These are phyloP conservation scores for Diadegma fenestrale DNA, from an alignment of 2,888 invertebrate genomes.

Conservation along the genomic window DNA sequence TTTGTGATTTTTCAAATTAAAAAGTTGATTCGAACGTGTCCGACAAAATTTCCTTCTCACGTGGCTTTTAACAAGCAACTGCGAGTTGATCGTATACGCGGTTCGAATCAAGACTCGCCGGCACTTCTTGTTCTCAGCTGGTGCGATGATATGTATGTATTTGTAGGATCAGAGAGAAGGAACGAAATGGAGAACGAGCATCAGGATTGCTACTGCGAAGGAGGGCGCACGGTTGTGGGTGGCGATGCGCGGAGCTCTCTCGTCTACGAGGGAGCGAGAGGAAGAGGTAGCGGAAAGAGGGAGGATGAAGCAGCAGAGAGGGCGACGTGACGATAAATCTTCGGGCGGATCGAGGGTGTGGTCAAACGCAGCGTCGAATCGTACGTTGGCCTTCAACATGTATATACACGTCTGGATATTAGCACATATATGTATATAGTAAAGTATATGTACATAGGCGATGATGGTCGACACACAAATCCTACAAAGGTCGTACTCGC, in stretches of 20 bases:
- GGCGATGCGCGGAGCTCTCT: slow-evolving; percentile 55
- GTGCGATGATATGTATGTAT: background rate
- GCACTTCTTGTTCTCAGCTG: background rate
- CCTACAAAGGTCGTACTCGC: slow-evolving; percentile 56
- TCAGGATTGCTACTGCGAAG: slow-evolving; percentile 40
- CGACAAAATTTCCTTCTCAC: too few relatives aligned
- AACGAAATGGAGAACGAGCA: background rate
- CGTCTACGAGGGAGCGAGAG: slow-evolving; percentile 28
- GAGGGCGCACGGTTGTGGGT: slow-evolving; percentile 48
- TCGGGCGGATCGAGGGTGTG: slow-evolving; percentile 83
- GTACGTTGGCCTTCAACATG: slow-evolving; percentile 57
- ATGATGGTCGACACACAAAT: slow-evolving; percentile 51
- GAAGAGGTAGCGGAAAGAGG: too few relatives aligned
- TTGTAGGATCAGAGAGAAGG: slow-evolving; percentile 1
- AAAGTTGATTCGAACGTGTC: too few relatives aligned
- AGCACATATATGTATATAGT: slow-evolving; percentile 11
- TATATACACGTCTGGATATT: slow-evolving; percentile 20
- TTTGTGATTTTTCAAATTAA: too few relatives aligned
- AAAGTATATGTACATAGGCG: background rate
- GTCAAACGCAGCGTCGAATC: slow-evolving; percentile 81
- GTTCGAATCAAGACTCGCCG: background rate
- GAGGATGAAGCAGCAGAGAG: slow-evolving; percentile 62
- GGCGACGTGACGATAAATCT: slow-evolving; percentile 81
- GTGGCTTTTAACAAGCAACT: too few relatives aligned
- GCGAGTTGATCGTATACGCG: too few relatives aligned